A percentile compares a stretch with the other conserved stretches of the same genome.
phyloP scores from a whole-genome alignment of 2,888 invertebrate genomes.

The Stegana nigrithorax region DNA sequence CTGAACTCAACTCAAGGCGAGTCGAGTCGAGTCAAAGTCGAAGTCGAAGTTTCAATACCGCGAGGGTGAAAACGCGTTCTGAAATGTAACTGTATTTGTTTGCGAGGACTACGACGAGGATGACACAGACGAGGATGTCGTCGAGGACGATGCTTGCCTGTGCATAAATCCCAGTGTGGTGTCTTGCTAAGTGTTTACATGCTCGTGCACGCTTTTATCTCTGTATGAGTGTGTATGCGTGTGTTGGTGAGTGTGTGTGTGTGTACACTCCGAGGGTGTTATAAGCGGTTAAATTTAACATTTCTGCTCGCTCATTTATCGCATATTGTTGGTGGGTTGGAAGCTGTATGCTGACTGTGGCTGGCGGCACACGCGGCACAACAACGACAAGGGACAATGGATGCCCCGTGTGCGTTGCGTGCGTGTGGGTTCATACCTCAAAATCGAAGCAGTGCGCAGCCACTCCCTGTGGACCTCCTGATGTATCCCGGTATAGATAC shows the following conservation, averaged over 20 bases:
- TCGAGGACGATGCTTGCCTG: too few species aligned
- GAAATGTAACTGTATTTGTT: neutral
- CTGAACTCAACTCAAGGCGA: too few species aligned
- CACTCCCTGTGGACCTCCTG: too few species aligned
- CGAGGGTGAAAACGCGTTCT: neutral
- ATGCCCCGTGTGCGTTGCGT: too few species aligned
- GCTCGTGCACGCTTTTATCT: neutral
- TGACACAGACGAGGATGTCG: too few species aligned
- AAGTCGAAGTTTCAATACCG: neutral
- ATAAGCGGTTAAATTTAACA: slow-evolving; percentile 55
- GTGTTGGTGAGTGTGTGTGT: neutral
- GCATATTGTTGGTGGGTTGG: slow-evolving; percentile 2
- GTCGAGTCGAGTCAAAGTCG: neutral
- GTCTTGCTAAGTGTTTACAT: neutral
- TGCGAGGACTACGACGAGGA: too few species aligned
- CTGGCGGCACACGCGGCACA: too few species aligned
- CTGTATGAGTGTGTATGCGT: neutral
- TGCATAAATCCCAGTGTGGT: neutral
- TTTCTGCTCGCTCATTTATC: slow-evolving; percentile 19
- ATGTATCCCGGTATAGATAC: too few species aligned
- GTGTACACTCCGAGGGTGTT: slow-evolving; percentile 40
- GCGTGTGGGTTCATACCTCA: too few species aligned
- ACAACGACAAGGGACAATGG: too few species aligned
- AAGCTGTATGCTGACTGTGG: too few species aligned
- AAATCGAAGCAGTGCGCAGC: too few species aligned